Evolutionary conservation across 2,113 vertebrate species (phyloP), one percentile per base, ranked within the genome.

Genomic region (Ceyx melanurus): DNA sequence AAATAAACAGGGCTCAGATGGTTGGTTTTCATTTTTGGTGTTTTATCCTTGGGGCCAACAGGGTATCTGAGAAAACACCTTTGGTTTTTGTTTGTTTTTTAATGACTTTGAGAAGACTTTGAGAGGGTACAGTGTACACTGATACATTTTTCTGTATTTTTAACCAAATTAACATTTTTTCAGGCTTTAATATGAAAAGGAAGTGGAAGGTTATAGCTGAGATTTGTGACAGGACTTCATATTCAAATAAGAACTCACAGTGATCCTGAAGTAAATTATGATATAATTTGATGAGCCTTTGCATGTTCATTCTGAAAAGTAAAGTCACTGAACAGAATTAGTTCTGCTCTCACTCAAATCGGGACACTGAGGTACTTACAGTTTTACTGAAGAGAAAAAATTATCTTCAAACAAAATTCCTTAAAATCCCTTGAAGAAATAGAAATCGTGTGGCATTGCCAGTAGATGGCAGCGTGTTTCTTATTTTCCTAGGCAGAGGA

Each of bases 381-480:
- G 8, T n/a, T 88, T 66, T 43, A 68, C 25, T 51, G 31, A 78
- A 60, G 5, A 35, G 35, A 71, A 82, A 89, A 68, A 20, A 53
- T 28, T 18, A 56, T 56, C 14, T 25, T 25, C 23, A 54, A 78
- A 35, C 25, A 22, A 50, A 86, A 37, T 72, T 46, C 26, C 33
- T 53, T 23, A 56, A 64, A 58, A 42, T 40, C 15, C 29, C n/a
- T 51, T 23, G 35, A 79, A 60, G 53, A 72, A 64, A 70, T 51
- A n/a, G 37, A 58, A 80, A 35, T 18, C 29, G 57, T 15, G 13
- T 26, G 5, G 2, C 13, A 10, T 31, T 40, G 61, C 73, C 96
- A 92, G 86, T 56, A 97, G 96, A 92, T 97, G 96, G 96, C 97
- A 96, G 90, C 65, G 80, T 75, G 64, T 51, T 82, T 85, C 89